Evolutionary conservation across 2,113 vertebrate genomes (phyloP).

Genomic region (Serilophus lunatus): DNA sequence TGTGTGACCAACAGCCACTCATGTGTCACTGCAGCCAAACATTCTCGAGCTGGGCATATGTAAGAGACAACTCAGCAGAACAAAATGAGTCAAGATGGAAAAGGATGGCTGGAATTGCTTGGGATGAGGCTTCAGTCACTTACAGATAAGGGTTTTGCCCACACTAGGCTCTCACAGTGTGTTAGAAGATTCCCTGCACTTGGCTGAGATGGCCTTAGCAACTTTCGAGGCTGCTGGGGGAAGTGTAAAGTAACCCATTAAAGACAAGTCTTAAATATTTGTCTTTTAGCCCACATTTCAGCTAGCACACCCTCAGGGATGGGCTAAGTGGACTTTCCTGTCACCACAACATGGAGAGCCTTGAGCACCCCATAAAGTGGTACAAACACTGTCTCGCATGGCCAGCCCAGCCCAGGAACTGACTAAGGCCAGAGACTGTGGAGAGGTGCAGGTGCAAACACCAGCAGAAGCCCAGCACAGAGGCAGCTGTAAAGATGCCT

Average conservation of each 20-base stretch:
- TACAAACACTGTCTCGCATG: background rate
- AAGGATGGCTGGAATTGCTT: background rate
- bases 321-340: background rate
- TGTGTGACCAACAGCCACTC: background rate
- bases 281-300: background rate
- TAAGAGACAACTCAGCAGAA: background rate
- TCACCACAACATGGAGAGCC: background rate
- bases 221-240: background rate
- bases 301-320: background rate
- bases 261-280: background rate
- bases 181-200: background rate
- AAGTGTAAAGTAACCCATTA: background rate
- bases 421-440: no score
- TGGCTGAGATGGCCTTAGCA: background rate
- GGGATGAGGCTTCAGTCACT: background rate
- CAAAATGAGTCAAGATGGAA: background rate
- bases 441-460: background rate
- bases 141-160: background rate
- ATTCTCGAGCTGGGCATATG: fast-evolving
- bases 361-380: background rate
- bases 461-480: background rate
- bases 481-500: background rate
- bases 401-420: background rate
- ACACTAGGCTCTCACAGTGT: background rate
- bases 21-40: background rate